Evolutionary conservation across 2,113 vertebrate species (phyloP), one percentile per base, ranked within the genome.

Genomic region (Paramormyrops kingsleyae): DNA sequence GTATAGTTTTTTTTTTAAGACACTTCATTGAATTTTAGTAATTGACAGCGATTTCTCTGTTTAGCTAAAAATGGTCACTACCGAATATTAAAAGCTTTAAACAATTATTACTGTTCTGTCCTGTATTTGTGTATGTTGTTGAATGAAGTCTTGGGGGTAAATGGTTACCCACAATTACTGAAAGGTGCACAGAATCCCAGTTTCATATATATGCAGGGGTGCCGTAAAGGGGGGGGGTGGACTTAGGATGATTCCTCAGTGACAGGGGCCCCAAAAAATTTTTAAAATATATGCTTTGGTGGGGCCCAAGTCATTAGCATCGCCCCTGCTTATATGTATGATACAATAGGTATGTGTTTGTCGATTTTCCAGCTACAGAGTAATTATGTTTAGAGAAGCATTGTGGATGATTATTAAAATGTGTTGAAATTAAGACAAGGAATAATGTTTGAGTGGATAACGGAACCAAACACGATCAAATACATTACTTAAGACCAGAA

Each of bases 61-160:
- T 95, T 95, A 93, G 92, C 89, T 96, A 94, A 95, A 96, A 94
- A 95, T 94, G 94, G 91, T 93, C 91, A 92, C 91, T 91, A 92
- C 92, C 93, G 92, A 92, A 94, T 94, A 93, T 96, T 95, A 95
- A 96, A 94, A 92, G 90, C 93, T 90, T 94, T 91, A 90, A 93
- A 89, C 93, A 93, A 47, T 17, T 92, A 88, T 92, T 56, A 47
- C 13, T 15, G 15, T 56, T 39, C 53, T 35, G 83, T 53, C 85
- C 85, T 56, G 39, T n/a, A 21, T 83, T 39, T 0, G 15, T 80
- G 74, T 19, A 80, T 80, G 17, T 80, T 77, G 70, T 35, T 80
- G 5, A 80, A 39, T 80, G 17, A 80, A 19, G 17, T 80, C 17
- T 19, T 6, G 1, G 31, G 9, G 62, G n/a, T 66, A 27, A 66